These are phyloP conservation scores for Drosophila subquinaria DNA, from an alignment of 2,888 invertebrate genomes.

Conservation along the genomic window DNA sequence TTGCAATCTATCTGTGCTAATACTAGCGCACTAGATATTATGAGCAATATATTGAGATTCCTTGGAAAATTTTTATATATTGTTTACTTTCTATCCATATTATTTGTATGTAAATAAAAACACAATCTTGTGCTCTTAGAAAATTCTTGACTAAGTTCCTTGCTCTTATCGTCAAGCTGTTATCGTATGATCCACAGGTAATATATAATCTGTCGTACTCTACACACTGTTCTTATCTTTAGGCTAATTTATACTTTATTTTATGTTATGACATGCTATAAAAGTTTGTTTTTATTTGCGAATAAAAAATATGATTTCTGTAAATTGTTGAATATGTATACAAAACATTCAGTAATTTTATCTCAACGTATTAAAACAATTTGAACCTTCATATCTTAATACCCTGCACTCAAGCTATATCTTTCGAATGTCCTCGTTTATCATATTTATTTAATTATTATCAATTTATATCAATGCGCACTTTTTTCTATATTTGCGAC, in stretches of 20 bases:
- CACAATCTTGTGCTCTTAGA: not conserved
- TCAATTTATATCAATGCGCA: constrained; percentile 31
- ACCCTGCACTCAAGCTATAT: constrained; percentile 4
- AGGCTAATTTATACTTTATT: constrained; percentile 8
- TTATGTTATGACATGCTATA: not conserved
- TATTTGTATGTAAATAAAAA: too few relatives aligned
- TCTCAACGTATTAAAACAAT: not conserved
- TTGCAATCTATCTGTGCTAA: not conserved
- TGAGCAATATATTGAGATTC: not conserved
- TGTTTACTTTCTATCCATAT: not conserved
- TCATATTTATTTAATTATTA: constrained; percentile 4
- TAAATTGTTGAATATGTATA: not conserved
- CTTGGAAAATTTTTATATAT: constrained; percentile 1
- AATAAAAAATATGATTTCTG: constrained; percentile 11
- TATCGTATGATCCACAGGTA: constrained; percentile 14
- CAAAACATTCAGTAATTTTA: not conserved
- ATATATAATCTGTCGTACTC: constrained; percentile 2
- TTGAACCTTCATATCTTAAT: constrained; percentile 4
- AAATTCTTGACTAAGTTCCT: constrained; percentile 6
- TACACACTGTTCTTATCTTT: constrained; percentile 20
- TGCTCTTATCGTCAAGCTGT: constrained; percentile 8
- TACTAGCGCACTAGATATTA: not conserved
- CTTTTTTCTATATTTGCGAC: constrained; percentile 20
- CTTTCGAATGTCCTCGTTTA: constrained; percentile 9
- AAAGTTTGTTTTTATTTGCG: constrained; percentile 14